Evolutionary conservation across 2,888 invertebrate genomes (phyloP), one percentile per base, ranked within the genome.

Genomic region (Meteorus colon): DNA sequence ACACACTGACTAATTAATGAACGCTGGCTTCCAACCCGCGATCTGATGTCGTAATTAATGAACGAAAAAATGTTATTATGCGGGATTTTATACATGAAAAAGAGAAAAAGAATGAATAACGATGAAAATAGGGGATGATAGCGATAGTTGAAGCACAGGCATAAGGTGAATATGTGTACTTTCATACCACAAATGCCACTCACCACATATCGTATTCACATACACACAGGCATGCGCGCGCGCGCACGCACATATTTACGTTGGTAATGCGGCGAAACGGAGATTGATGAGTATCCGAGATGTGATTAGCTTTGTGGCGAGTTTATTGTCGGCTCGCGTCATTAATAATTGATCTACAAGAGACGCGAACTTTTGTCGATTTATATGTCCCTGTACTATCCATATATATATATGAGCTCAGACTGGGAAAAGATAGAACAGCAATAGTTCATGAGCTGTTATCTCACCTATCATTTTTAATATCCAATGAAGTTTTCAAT

Each of bases 31-130:
- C 34, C n/a, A 19, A 51, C 8, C 5, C 31, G 41, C 55, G 31
- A 51, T 62, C 71, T 71, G 34, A 71, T 71, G 71, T 75, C 55
- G 75, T 71, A 75, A 75, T 75, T 75, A 75, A 75, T 75, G 75
- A 75, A 75, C 75, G 75, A 60, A 63, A 75, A 75, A 75, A 75
- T 70, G 75, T 75, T 75, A 75, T 75, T 75, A 71, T 75, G 75
- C 66, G 75, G 75, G 66, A 75, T 75, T 75, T 75, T 71, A 55
- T 51, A 60, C 37, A 62, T 62, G 71, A 29, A 45, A 41, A 37
- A 24, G 2, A 29, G 27, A 24, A 24, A 19, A 48, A 29, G 6
- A 16, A 45, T 19, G 24, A 68, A 48, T 48, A n/a, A 60, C 27
- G 60, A 34, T 41, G 41, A 12, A 41, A 41, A 41, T 41, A 8